These are phyloP conservation scores for Rhinella marina DNA, from an alignment of 2,797 vertebrate genomes.

Conservation along the genomic window DNA sequence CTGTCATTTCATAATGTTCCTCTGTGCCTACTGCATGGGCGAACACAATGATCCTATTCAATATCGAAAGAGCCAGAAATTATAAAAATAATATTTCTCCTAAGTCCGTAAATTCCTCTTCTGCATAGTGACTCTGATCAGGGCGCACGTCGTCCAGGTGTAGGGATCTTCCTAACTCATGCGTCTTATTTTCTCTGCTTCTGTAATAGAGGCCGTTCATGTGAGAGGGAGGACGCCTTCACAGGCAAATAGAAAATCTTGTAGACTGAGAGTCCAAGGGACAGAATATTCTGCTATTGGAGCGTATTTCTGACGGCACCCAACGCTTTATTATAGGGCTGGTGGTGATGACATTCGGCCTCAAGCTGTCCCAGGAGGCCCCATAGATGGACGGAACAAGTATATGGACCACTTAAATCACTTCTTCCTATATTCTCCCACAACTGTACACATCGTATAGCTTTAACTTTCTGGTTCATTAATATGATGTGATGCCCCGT, in stretches of 20 bases:
- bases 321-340: not conserved
- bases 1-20: constrained; percentile 41
- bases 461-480: no score
- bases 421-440: no score
- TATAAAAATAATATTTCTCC: constrained; percentile 44
- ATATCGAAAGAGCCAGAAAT: constrained; percentile 28
- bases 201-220: not conserved
- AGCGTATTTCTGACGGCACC: not conserved
- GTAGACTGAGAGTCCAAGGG: not conserved
- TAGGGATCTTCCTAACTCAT: not conserved
- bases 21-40: constrained; percentile 24
- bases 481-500: no score
- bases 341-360: not conserved
- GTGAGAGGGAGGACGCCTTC: not conserved
- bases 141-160: not conserved
- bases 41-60: constrained; percentile 46
- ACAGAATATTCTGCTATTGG: not conserved
- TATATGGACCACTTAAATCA: no score
- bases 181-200: not conserved
- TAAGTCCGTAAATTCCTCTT: constrained; percentile 28
- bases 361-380: not conserved
- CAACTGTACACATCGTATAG: no score
- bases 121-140: constrained; percentile 16
- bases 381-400: not conserved
- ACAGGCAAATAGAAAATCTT: not conserved